These are phyloP conservation scores for Resseliella maxima DNA, from an alignment of 2,888 invertebrate genomes.

Conservation along the genomic window DNA sequence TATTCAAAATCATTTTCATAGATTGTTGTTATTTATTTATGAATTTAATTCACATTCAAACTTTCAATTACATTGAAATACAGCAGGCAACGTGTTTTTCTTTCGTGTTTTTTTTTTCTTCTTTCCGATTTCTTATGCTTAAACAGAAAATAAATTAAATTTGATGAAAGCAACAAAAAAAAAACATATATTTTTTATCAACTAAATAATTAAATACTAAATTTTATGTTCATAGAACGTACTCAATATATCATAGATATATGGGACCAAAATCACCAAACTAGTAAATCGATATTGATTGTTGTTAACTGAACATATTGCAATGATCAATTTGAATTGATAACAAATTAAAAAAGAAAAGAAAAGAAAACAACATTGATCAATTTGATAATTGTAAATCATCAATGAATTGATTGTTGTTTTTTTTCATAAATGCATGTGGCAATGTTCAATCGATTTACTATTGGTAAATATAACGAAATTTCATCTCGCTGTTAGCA, in stretches of 20 bases:
- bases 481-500: constrained; percentile 6
- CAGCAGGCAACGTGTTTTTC: not conserved
- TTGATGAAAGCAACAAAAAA: no score
- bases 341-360: not conserved
- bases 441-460: not conserved
- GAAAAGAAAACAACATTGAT: no score
- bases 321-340: not conserved
- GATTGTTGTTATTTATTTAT: no score
- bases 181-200: not conserved
- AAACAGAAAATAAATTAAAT: not conserved
- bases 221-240: constrained; percentile 90
- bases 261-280: constrained; percentile 90
- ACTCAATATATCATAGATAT: constrained; percentile 98
- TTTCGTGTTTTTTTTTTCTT: no score
- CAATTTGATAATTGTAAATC: not conserved
- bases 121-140: no score
- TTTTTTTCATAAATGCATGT: not conserved
- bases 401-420: not conserved
- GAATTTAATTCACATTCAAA: no score
- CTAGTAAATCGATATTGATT: constrained; percentile 64
- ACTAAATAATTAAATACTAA: not conserved
- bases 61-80: not conserved
- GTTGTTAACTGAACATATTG: not conserved
- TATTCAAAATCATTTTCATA: no score
- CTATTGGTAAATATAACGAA: constrained; percentile 47